Percentiles rank a stretch among this genome's conserved stretches.
Conservation (phyloP, 1,140 invertebrate species). For the Trichoplusia ni region DNA sequence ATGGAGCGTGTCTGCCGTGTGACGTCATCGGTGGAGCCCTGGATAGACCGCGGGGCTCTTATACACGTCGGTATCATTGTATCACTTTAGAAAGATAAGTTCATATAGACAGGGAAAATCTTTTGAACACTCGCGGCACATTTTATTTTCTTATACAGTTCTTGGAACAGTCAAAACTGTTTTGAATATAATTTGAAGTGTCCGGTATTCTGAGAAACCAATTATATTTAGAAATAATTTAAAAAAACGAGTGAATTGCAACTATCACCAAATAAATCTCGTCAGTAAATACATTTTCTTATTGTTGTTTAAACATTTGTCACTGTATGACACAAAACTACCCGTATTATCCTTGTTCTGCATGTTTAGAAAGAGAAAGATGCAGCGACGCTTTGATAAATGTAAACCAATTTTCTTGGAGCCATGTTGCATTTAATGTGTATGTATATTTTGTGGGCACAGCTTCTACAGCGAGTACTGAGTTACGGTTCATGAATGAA, state of each 20-base stretch:
- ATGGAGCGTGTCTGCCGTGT: slow-evolving; percentile 83
- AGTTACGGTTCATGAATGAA: slow-evolving; percentile 68
- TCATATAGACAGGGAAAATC: background rate
- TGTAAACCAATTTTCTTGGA: slow-evolving; percentile 36
- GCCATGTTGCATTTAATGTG: slow-evolving; percentile 16
- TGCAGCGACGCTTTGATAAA: slow-evolving; percentile 37
- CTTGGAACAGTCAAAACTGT: background rate
- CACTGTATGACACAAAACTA: too few relatives aligned
- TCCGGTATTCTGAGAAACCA: slow-evolving; percentile 1
- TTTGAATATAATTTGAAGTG: background rate
- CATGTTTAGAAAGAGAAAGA: slow-evolving; percentile 38
- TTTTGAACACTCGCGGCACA: slow-evolving; percentile 14
- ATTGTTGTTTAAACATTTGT: too few relatives aligned
- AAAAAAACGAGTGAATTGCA: too few relatives aligned
- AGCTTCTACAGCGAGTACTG: slow-evolving; percentile 39
- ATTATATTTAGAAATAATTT: too few relatives aligned
- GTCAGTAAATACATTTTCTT: too few relatives aligned
- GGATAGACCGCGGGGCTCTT: slow-evolving; percentile 78
- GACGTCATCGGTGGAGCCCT: slow-evolving; percentile 83
- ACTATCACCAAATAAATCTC: too few relatives aligned
- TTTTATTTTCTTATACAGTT: slow-evolving; percentile 22
- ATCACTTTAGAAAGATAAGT: slow-evolving; percentile 35
- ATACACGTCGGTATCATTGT: slow-evolving; percentile 84
- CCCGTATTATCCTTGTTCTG: slow-evolving; percentile 34
- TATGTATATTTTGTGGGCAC: slow-evolving; percentile 20